Evolutionary conservation across 2,113 vertebrate genomes (phyloP).

Genomic region (Clarias gariepinus): DNA sequence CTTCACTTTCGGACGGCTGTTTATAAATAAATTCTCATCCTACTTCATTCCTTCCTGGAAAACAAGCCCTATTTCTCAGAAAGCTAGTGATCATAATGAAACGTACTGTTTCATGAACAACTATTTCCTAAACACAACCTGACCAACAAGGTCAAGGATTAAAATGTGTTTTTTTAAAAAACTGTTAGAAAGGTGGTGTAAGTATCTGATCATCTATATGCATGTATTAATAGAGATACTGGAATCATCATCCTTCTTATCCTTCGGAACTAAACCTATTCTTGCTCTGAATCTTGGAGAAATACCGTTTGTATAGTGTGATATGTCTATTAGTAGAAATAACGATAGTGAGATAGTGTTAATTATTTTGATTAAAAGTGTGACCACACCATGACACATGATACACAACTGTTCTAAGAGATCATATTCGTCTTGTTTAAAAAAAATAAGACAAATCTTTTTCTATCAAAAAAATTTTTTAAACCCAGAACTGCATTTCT

Average conservation of each 20-base stretch:
- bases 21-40: not conserved
- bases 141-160: constrained; percentile 4
- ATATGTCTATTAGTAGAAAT: not conserved
- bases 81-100: not conserved
- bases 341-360: not conserved
- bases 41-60: constrained; percentile 18
- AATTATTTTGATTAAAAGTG: not conserved
- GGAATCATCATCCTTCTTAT: not conserved
- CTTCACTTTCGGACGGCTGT: not conserved
- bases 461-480: not conserved
- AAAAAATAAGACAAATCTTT: not conserved
- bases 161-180: constrained; percentile 6
- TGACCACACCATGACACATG: not conserved
- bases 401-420: not conserved
- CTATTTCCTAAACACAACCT: constrained; percentile 35
- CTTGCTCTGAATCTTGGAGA: not conserved
- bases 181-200: constrained; percentile 23
- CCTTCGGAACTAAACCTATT: not conserved
- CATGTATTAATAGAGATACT: not conserved
- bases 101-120: constrained; percentile 28
- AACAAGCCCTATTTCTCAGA: constrained; percentile 24
- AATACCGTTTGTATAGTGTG: not conserved
- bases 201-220: not conserved
- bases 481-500: not conserved
- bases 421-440: not conserved